Evolutionary conservation across 2,888 invertebrate species (phyloP).

Genomic region (Neoascia interrupta): DNA sequence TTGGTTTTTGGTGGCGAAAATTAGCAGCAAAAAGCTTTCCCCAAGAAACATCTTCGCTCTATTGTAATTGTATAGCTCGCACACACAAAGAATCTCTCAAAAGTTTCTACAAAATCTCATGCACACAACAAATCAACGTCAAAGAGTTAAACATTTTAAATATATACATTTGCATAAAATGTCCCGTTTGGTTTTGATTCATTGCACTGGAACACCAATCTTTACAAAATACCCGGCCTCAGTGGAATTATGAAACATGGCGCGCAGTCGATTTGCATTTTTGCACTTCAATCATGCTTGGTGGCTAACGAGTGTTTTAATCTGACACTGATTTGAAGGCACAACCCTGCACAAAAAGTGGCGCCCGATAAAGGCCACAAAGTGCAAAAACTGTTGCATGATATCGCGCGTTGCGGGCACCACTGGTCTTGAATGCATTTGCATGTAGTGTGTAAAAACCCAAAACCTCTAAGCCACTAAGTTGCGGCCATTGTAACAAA

Average conservation of each 20-base stretch:
- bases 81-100: too few relatives aligned
- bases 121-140: too few relatives aligned
- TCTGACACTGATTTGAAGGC: constrained; percentile 65
- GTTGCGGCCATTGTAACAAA: constrained; percentile 14
- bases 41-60: too few relatives aligned
- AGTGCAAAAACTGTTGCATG: constrained; percentile 30
- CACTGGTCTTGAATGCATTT: neutral
- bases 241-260: constrained; percentile 64
- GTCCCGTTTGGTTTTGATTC: constrained; percentile 44
- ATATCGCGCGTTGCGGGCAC: constrained; percentile 27
- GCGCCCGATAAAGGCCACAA: constrained; percentile 59
- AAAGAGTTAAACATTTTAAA: constrained; percentile 20
- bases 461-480: constrained; percentile 39
- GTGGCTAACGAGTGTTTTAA: constrained; percentile 66
- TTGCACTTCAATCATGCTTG: constrained; percentile 68
- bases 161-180: constrained; percentile 62
- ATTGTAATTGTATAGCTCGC: too few relatives aligned
- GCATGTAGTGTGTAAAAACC: constrained; percentile 31
- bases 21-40: too few relatives aligned
- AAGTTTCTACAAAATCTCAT: too few relatives aligned
- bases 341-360: constrained; percentile 60
- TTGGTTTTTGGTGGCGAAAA: too few relatives aligned
- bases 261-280: constrained; percentile 65
- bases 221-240: constrained; percentile 58
- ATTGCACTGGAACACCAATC: constrained; percentile 44